Evolutionary conservation across 2,797 vertebrate species (phyloP).

Genomic region (Lophius americanus): DNA sequence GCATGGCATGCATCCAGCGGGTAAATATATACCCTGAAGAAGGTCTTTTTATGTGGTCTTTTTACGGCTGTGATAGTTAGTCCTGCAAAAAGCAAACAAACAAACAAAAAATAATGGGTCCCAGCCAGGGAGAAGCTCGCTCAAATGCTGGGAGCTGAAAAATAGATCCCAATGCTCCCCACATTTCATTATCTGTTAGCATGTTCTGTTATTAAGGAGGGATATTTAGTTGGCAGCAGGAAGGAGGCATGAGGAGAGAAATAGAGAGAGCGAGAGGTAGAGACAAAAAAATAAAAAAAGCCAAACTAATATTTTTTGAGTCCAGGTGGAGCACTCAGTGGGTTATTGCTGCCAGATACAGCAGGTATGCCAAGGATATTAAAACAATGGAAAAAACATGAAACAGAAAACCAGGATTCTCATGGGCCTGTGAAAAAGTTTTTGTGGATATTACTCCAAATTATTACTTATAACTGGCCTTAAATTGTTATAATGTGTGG

Average conservation of each 20-base stretch:
- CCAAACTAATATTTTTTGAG: constrained; percentile 43
- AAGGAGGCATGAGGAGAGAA: constrained; percentile 1
- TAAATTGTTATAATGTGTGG: neutral
- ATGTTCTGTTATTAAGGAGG: constrained; percentile 44
- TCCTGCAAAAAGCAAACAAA: neutral
- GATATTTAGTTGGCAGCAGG: constrained; percentile 46
- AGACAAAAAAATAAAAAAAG: constrained; percentile 2
- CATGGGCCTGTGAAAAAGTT: neutral
- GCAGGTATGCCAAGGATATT: constrained; percentile 24
- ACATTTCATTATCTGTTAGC: constrained; percentile 47
- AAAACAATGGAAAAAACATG: constrained; percentile 25
- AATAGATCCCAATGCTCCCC: constrained; percentile 30
- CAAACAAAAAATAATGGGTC: too few relatives aligned
- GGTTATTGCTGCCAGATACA: constrained; percentile 29
- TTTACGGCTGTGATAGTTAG: neutral
- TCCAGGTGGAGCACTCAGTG: constrained; percentile 11
- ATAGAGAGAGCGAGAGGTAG: constrained; percentile 1
- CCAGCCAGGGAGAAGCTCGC: neutral
- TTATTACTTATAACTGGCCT: neutral
- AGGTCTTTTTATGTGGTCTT: neutral
- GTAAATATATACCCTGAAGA: too few relatives aligned
- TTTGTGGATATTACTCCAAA: neutral
- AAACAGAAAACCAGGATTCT: constrained; percentile 7
- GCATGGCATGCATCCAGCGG: neutral
- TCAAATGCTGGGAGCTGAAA: constrained; percentile 41